Evolutionary conservation across 2,888 invertebrate species (phyloP).

Genomic region (Torymus tubicola): DNA sequence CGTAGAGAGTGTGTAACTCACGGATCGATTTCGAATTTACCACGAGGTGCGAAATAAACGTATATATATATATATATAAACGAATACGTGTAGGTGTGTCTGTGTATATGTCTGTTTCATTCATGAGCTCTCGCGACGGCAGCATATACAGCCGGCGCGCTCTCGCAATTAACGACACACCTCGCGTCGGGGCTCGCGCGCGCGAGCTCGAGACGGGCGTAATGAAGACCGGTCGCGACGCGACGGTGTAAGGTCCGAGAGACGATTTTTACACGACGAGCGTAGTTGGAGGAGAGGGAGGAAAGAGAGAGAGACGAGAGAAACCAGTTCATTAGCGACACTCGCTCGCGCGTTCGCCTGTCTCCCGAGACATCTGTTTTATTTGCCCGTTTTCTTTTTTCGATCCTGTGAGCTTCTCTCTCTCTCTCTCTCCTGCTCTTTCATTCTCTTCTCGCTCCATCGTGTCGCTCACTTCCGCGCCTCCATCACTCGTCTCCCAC

Average conservation of each 20-base stretch:
- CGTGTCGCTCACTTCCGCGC: too few species aligned
- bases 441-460: neutral
- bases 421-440: slow-evolving; percentile 1
- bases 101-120: too few species aligned
- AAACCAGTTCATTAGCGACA: slow-evolving; percentile 76
- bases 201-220: slow-evolving; percentile 63
- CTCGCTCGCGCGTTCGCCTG: slow-evolving; percentile 63
- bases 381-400: slow-evolving; percentile 66
- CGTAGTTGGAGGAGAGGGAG: slow-evolving; percentile 57
- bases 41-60: slow-evolving; percentile 4
- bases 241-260: neutral
- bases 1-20: too few species aligned
- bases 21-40: slow-evolving; percentile 39
- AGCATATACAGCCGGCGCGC: slow-evolving; percentile 62
- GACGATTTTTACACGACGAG: slow-evolving; percentile 39
- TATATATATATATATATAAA: too few species aligned
- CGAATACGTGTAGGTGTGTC: too few species aligned
- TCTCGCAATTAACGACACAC: slow-evolving; percentile 69
- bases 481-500: neutral
- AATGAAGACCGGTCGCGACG: slow-evolving; percentile 71
- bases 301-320: slow-evolving; percentile 65
- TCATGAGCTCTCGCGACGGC: neutral
- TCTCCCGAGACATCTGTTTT: slow-evolving; percentile 72
- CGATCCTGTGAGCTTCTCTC: slow-evolving; percentile 28
- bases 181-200: too few species aligned